These are phyloP conservation scores for Octodonta nipae DNA, from an alignment of 2,888 invertebrate species.

Conservation along the genomic window DNA sequence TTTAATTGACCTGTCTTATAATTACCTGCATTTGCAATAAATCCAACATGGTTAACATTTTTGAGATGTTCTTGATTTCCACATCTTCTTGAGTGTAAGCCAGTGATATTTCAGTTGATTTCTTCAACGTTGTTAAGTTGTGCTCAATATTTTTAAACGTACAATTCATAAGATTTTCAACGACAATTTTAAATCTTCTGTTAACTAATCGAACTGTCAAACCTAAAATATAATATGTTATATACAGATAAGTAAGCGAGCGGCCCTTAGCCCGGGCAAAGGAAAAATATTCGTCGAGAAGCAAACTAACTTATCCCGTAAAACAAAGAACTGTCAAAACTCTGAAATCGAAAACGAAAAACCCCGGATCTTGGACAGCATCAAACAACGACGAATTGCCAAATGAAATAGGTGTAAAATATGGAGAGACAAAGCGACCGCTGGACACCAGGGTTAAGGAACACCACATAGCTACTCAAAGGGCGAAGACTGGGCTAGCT, in stretches of 20 bases:
- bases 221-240: slow-evolving; percentile 19
- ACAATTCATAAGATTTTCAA: slow-evolving; percentile 24
- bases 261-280: too few species aligned
- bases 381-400: too few species aligned
- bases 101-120: slow-evolving; percentile 19
- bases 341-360: too few species aligned
- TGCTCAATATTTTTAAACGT: slow-evolving; percentile 21
- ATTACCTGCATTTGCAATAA: slow-evolving; percentile 24
- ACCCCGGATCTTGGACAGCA: too few species aligned
- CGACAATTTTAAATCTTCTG: slow-evolving; percentile 23
- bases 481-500: too few species aligned
- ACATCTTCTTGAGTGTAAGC: slow-evolving; percentile 25
- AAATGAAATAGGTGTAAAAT: too few species aligned
- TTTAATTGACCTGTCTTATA: background rate
- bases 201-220: slow-evolving; percentile 25
- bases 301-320: background rate
- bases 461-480: too few species aligned
- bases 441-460: too few species aligned
- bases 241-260: too few species aligned
- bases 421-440: too few species aligned
- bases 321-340: background rate
- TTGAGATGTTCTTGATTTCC: slow-evolving; percentile 26
- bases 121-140: slow-evolving; percentile 18
- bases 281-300: too few species aligned
- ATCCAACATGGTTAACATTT: slow-evolving; percentile 25